These are phyloP conservation scores for Myotis findleyi DNA, from an alignment of 2,797 vertebrate species.

Conservation along the genomic window DNA sequence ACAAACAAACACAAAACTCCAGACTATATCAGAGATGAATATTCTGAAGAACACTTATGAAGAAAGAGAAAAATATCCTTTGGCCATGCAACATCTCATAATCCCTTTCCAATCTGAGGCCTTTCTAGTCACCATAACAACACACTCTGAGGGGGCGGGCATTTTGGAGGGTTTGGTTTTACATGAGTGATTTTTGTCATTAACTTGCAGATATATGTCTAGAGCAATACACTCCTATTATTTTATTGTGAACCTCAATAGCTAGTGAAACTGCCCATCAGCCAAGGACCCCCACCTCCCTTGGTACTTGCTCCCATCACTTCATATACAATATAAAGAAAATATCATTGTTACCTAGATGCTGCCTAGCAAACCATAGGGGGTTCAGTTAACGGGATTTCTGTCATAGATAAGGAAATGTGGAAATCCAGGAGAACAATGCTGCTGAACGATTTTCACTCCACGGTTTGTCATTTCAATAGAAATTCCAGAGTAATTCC, in stretches of 20 bases:
- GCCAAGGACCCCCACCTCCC: neutral
- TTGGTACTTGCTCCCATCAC: neutral
- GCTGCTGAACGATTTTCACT: neutral
- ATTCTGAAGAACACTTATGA: constrained; percentile 1
- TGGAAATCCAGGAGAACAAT: neutral
- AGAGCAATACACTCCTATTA: neutral
- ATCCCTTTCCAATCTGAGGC: neutral
- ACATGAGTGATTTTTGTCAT: neutral
- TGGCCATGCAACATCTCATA: neutral
- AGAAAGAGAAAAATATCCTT: neutral
- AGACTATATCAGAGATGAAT: neutral
- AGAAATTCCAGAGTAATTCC: neutral
- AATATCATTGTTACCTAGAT: neutral
- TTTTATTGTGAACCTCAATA: constrained; percentile 10
- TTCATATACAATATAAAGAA: neutral
- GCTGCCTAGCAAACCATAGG: neutral
- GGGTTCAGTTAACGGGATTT: neutral
- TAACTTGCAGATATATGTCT: neutral
- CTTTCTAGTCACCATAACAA: constrained; percentile 11
- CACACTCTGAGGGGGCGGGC: no score
- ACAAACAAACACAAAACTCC: no score
- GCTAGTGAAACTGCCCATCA: neutral
- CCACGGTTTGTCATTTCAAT: neutral
- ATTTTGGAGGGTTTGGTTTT: neutral
- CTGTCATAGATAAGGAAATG: neutral